phyloP scores from a whole-genome alignment of 2,888 invertebrate species.

The Limnephilus rhombicus region DNA sequence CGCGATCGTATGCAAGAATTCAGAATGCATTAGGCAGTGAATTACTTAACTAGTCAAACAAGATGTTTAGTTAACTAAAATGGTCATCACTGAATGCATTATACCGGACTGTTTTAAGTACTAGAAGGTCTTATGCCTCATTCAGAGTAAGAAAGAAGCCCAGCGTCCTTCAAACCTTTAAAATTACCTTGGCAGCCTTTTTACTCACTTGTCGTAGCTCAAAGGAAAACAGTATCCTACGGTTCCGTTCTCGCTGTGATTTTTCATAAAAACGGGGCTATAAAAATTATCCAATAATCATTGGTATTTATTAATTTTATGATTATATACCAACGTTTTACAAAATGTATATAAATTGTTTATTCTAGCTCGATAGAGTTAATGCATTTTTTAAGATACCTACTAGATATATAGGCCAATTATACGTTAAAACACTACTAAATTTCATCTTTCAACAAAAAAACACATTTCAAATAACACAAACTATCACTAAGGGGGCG shows the following conservation, averaged over 20 bases:
- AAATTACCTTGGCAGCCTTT: not conserved
- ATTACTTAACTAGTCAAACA: slow-evolving; percentile 39
- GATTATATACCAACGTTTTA: too few species aligned
- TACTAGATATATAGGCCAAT: too few species aligned
- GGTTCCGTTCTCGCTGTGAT: not conserved
- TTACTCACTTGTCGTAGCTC: not conserved
- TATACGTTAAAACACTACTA: too few species aligned
- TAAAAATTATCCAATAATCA: too few species aligned
- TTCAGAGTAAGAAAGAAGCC: not conserved
- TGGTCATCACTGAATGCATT: not conserved
- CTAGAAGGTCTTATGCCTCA: not conserved
- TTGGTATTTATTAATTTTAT: too few species aligned
- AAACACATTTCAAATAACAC: too few species aligned
- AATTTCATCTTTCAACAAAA: too few species aligned
- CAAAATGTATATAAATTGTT: too few species aligned
- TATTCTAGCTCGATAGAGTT: too few species aligned
- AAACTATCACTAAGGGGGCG: too few species aligned
- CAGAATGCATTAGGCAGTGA: slow-evolving; percentile 42
- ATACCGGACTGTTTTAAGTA: not conserved
- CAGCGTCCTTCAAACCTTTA: too few species aligned
- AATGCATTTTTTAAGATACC: not conserved
- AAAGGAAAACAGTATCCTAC: too few species aligned
- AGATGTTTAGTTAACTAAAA: not conserved
- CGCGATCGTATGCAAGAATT: slow-evolving; percentile 49
- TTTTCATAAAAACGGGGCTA: not conserved